Evolutionary conservation across 1,140 invertebrate species (phyloP).

Genomic region (Rhopalosiphum padi): DNA sequence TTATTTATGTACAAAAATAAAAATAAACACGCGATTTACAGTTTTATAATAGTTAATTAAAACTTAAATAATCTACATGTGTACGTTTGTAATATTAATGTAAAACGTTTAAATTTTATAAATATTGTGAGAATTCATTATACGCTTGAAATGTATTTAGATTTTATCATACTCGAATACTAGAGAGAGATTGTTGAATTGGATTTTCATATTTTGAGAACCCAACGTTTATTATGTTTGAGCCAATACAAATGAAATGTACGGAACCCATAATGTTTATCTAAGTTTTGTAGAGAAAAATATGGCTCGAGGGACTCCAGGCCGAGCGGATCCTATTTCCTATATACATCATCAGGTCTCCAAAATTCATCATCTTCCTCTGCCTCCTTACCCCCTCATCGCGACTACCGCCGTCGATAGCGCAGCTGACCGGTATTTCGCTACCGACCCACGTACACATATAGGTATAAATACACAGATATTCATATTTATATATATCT

Average conservation of each 20-base stretch:
- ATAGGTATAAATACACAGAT: neutral
- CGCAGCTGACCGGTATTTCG: conserved; percentile 3
- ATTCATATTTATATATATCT: conserved; percentile 12
- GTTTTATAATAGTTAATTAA: neutral
- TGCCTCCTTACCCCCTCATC: neutral
- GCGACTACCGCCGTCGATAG: neutral
- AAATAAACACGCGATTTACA: neutral
- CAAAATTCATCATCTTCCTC: neutral
- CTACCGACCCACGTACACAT: neutral
- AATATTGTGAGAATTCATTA: neutral
- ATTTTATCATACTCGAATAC: neutral
- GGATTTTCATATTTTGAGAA: neutral
- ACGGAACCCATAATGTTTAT: neutral
- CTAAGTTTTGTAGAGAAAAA: conserved; percentile 20
- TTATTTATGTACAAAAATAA: too few relatives aligned
- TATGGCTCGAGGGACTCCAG: neutral
- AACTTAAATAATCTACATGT: neutral
- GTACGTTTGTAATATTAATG: neutral
- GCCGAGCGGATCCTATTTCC: neutral
- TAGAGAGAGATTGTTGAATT: neutral
- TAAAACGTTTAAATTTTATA: neutral
- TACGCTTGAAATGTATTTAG: neutral
- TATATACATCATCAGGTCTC: conserved; percentile 5
- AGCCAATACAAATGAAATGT: conserved; percentile 21
- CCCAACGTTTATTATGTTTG: neutral